Conservation (phyloP, 2,113 vertebrate species). For the Sprattus sprattus region DNA sequence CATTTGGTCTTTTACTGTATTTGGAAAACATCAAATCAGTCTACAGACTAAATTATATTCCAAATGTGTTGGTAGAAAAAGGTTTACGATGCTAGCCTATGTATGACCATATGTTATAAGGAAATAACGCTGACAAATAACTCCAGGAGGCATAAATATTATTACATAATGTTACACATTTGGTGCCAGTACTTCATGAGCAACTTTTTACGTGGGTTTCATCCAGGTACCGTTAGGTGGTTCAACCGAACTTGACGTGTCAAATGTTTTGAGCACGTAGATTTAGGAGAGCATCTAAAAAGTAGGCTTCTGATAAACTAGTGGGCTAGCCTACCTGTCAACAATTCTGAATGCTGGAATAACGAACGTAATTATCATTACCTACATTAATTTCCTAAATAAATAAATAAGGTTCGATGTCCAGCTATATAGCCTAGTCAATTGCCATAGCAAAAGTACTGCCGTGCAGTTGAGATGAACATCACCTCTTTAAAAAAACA, state of each 20-base stretch:
- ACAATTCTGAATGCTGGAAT: not conserved
- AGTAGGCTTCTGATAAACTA: not conserved
- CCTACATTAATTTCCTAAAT: not conserved
- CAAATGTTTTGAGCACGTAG: not conserved
- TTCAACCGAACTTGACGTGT: slow-evolving; percentile 31
- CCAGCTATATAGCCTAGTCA: not conserved
- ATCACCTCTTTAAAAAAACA: not conserved
- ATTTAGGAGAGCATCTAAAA: not conserved
- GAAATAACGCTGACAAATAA: not conserved
- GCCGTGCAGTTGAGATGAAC: not conserved
- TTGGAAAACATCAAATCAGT: not conserved
- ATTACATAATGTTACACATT: not conserved
- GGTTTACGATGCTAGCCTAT: not conserved
- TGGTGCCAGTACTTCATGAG: not conserved
- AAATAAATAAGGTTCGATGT: not conserved
- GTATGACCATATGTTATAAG: not conserved
- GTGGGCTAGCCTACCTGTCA: not conserved
- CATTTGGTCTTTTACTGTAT: not conserved
- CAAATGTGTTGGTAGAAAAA: not conserved
- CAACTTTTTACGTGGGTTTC: slow-evolving; percentile 31
- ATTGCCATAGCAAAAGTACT: not conserved
- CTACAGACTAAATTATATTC: not conserved
- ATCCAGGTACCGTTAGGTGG: slow-evolving; percentile 11
- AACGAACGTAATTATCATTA: not conserved
- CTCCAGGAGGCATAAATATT: not conserved